Evolutionary conservation across 2,888 invertebrate species (phyloP).

Genomic region (Sussaba pulchella): DNA sequence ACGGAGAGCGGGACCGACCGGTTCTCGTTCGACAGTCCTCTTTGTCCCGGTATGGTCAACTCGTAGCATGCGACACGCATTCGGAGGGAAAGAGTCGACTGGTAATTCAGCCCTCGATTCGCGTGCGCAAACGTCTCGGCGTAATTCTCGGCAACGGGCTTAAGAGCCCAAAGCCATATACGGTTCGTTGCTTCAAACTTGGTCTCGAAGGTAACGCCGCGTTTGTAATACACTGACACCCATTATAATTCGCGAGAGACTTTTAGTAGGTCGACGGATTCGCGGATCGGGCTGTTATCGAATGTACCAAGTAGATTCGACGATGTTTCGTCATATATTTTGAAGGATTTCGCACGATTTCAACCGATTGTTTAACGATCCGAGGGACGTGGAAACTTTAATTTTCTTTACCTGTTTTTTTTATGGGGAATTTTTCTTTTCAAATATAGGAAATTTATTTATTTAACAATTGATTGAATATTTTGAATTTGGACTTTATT

Average conservation of each 20-base stretch:
- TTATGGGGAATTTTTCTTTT: no score
- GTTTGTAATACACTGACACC: conserved; percentile 11
- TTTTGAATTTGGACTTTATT: no score
- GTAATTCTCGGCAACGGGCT: conserved; percentile 27
- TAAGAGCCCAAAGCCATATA: conserved; percentile 73
- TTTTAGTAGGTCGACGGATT: conserved; percentile 62
- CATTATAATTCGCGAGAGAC: conserved; percentile 26
- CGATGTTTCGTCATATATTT: background rate
- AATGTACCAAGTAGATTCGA: background rate
- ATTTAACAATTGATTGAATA: no score
- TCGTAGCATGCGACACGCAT: conserved; percentile 52
- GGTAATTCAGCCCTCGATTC: conserved; percentile 60
- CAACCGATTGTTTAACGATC: background rate
- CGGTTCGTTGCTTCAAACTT: conserved; percentile 76
- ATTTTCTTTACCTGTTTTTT: no score
- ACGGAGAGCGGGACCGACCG: conserved; percentile 47
- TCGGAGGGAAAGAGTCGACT: conserved; percentile 54
- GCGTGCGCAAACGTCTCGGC: conserved; percentile 37
- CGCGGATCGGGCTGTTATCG: conserved; percentile 6
- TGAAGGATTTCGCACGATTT: background rate
- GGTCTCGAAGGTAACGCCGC: conserved; percentile 74
- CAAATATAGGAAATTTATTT: no score
- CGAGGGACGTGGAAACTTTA: no score
- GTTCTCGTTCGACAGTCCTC: conserved; percentile 53
- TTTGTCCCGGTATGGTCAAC: conserved; percentile 68